A percentile compares a stretch with the other conserved stretches of the same genome.
Evolutionary conservation across 2,113 vertebrate genomes (phyloP).

Genomic region (Perca schrenkii): DNA sequence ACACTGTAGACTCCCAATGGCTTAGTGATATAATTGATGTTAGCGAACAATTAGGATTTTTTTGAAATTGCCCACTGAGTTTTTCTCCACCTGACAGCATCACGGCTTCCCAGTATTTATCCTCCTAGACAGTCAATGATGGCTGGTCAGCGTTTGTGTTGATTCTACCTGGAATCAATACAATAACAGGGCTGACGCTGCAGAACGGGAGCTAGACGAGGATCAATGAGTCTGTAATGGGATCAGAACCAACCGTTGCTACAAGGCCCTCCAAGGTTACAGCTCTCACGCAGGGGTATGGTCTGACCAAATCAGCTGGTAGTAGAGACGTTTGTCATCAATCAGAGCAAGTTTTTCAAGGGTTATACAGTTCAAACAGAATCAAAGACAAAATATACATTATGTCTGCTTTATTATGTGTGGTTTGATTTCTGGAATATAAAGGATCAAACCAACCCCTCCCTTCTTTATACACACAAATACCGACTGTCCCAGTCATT

Average conservation of each 20-base stretch:
- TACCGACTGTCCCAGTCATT: background rate
- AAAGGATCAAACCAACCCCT: background rate
- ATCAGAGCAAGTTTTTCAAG: background rate
- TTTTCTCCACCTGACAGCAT: conserved; percentile 33
- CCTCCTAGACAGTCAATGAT: conserved; percentile 51
- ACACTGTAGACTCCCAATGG: conserved; percentile 1
- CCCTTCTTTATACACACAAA: background rate
- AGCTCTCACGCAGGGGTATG: conserved; percentile 18
- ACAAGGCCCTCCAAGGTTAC: conserved; percentile 48
- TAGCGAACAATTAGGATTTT: conserved; percentile 40
- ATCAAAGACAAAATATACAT: background rate
- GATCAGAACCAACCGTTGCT: conserved; percentile 57
- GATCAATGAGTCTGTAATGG: conserved; percentile 70
- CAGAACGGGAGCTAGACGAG: conserved; percentile 57
- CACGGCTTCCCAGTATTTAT: conserved; percentile 41
- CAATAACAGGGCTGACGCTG: conserved; percentile 60
- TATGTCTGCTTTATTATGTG: background rate
- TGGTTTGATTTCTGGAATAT: background rate
- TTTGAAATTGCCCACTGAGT: conserved; percentile 34
- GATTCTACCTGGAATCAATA: conserved; percentile 71
- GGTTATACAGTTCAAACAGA: background rate
- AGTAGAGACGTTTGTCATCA: conserved; percentile 17
- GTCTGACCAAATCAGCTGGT: conserved; percentile 16
- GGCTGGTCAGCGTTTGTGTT: conserved; percentile 62
- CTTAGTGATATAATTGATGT: conserved; percentile 50